Conservation (phyloP, 1,140 invertebrate species). For the Whitmania pigra region DNA sequence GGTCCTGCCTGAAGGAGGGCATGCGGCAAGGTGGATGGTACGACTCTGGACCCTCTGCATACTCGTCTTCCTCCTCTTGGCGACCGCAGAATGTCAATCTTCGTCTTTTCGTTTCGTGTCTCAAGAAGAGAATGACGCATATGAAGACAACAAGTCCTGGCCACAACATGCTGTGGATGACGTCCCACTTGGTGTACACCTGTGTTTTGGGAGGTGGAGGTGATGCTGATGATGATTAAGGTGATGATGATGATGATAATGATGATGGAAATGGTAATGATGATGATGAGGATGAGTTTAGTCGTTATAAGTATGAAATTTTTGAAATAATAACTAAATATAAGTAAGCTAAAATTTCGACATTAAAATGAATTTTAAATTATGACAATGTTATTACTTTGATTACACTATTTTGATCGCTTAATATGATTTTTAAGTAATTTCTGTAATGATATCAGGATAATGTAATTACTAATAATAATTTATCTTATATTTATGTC, state of each 20-base stretch:
- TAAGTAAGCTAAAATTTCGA: too few relatives aligned
- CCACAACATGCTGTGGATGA: constrained; percentile 26
- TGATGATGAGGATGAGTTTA: not conserved
- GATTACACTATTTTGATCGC: too few relatives aligned
- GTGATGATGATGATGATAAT: not conserved
- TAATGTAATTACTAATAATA: too few relatives aligned
- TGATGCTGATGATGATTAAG: not conserved
- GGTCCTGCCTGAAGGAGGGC: not conserved
- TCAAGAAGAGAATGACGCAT: constrained; percentile 22
- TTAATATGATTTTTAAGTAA: too few relatives aligned
- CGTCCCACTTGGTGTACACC: constrained; percentile 19
- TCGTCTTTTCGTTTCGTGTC: constrained; percentile 20
- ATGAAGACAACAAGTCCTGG: constrained; percentile 22
- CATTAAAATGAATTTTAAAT: too few relatives aligned
- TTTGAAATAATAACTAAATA: not conserved
- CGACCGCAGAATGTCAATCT: constrained; percentile 20
- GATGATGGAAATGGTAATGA: not conserved
- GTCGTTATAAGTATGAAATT: not conserved
- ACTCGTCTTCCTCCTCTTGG: constrained; percentile 6
- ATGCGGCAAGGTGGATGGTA: not conserved
- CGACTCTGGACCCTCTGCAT: not conserved
- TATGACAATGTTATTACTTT: too few relatives aligned
- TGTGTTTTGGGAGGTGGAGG: not conserved
- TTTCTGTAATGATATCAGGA: too few relatives aligned
- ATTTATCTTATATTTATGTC: too few relatives aligned